These are phyloP conservation scores for Ursus arctos DNA, from an alignment of 2,113 vertebrate genomes.

Conservation along the genomic window DNA sequence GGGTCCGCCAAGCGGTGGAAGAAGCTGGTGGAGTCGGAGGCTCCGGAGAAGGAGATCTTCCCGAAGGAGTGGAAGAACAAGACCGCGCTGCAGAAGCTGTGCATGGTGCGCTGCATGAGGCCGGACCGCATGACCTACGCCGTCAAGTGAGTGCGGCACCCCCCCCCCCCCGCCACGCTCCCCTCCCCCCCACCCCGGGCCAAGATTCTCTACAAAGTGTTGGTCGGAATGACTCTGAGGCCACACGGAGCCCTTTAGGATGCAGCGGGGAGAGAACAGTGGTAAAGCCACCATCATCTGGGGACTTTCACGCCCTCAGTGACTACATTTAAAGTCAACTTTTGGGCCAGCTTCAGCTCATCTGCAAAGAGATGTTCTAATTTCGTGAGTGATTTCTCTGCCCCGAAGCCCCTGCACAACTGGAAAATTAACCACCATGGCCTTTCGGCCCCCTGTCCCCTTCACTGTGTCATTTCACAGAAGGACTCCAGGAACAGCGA, in stretches of 20 bases:
- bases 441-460: background rate
- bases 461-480: background rate
- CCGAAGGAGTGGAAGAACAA: conserved; percentile 91
- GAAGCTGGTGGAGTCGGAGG: conserved; percentile 88
- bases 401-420: background rate
- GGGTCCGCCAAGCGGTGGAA: conserved; percentile 89
- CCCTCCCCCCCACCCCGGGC: accelerated
- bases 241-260: background rate
- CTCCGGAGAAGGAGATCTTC: conserved; percentile 87
- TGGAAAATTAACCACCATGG: background rate
- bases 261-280: background rate
- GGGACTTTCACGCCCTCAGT: accelerated
- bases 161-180: background rate
- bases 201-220: background rate
- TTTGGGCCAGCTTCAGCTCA: accelerated
- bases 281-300: accelerated
- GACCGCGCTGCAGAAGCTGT: conserved; percentile 87
- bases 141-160: conserved; percentile 77
- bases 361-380: background rate
- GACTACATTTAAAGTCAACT: background rate
- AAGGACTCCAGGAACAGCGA: background rate
- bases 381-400: background rate
- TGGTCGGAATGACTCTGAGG: accelerated
- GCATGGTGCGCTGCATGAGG: conserved; percentile 88
- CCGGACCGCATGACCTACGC: conserved; percentile 90